Base-by-base conservation (phyloP, 2,888 invertebrate genomes). In the Leptogaster cylindrica region DNA sequence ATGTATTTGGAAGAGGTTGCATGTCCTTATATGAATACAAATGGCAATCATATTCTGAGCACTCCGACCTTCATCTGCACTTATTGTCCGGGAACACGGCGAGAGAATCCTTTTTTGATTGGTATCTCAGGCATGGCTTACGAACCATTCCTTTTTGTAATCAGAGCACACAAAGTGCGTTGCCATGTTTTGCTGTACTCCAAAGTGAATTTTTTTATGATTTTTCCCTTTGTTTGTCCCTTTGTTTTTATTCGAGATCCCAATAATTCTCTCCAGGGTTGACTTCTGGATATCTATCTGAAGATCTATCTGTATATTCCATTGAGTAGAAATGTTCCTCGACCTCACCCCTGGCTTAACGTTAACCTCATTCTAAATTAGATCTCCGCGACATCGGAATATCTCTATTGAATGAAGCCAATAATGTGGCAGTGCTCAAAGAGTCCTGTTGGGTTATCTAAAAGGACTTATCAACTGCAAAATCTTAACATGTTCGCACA, bases 1-100 rank as follows among this genome's bases (percentile, higher is more conserved):
- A 55, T 39, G 39, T 31, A 39, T 55, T 55, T 55, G 39, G 55
- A 39, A 23, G 39, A 55, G 55, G 55, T 55, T 39, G 23, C 31
- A 20, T 36, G 36, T 18, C 20, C 36, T 14, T 12, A 14, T 14
- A 55, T 36, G 55, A 55, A 55, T 55, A 55, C 55, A 55, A 55
- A 55, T 55, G 39, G n/a, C 23, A 20, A 16, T 36, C 23, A 36
- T 55, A 18, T 18, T n/a, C 10, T 10, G 7, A 52, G n/a, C 18
- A 52, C 31, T 33, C 16, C 14, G 55, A 14, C 23, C 36, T 36
- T n/a, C 36, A 23, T 55, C 36, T 55, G 39, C 23, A 36, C 36
- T 39, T n/a, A 39, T 23, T 3, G n/a, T 20, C 46, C n/a, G 12
- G n/a, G 20, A 18, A 25, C 46, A n/a, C 46, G n/a, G 10, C 8